These are phyloP conservation scores for Mercenaria mercenaria DNA, from an alignment of 1,140 invertebrate genomes.

Conservation along the genomic window DNA sequence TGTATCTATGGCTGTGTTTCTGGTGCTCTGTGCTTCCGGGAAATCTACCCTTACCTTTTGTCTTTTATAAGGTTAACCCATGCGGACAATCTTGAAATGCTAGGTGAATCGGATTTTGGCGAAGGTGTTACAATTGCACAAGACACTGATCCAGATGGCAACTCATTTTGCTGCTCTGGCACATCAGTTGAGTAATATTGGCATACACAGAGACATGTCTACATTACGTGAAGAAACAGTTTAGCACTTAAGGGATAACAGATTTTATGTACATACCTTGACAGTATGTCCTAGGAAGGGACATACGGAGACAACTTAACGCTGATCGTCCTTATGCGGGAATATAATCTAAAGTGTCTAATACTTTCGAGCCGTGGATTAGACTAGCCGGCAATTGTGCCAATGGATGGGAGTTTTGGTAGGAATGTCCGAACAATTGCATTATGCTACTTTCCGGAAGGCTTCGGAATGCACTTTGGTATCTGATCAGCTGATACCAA, in stretches of 20 bases:
- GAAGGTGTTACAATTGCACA: not conserved
- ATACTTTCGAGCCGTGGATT: not conserved
- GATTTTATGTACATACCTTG: not conserved
- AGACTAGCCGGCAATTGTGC: not conserved
- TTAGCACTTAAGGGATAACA: not conserved
- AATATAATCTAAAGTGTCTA: conserved; percentile 35
- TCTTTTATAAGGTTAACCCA: not conserved
- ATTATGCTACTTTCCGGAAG: conserved; percentile 32
- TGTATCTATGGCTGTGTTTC: no score
- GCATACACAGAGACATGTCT: not conserved
- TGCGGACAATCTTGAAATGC: conserved; percentile 8
- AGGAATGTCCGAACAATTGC: conserved; percentile 1
- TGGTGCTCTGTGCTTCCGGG: no score
- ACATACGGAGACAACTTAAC: conserved; percentile 27
- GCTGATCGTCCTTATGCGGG: conserved; percentile 29
- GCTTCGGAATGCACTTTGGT: conserved; percentile 6
- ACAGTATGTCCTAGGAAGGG: not conserved
- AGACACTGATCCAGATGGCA: conserved; percentile 15
- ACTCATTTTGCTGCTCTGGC: conserved; percentile 15
- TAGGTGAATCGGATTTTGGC: not conserved
- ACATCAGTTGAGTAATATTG: not conserved
- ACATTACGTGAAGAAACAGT: conserved; percentile 6
- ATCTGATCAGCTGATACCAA: not conserved
- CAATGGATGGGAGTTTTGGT: conserved; percentile 25
- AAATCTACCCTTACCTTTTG: no score